These are phyloP conservation scores for Brachirus orientalis DNA, from an alignment of 2,113 vertebrate species.

Conservation along the genomic window DNA sequence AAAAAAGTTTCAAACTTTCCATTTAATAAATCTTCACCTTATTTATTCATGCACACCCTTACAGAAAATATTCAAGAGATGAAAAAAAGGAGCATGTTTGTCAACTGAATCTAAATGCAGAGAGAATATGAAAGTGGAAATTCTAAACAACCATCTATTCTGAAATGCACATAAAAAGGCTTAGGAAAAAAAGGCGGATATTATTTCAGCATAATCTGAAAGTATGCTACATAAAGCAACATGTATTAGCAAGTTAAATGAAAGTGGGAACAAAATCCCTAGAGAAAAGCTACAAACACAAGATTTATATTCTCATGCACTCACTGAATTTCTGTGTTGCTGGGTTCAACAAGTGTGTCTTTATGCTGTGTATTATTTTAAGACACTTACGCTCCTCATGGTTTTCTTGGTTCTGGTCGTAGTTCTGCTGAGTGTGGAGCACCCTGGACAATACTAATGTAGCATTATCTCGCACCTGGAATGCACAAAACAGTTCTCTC, in stretches of 20 bases:
- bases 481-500: constrained; percentile 48
- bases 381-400: constrained; percentile 91
- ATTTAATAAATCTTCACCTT: not conserved
- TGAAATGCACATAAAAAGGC: constrained; percentile 40
- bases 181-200: constrained; percentile 39
- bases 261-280: constrained; percentile 34
- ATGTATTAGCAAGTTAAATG: constrained; percentile 70
- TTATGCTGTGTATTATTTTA: not conserved
- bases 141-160: constrained; percentile 43
- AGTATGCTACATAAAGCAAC: constrained; percentile 49
- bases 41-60: constrained; percentile 38
- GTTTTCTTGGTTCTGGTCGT: constrained; percentile 95
- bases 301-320: constrained; percentile 23
- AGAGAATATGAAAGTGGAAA: constrained; percentile 27
- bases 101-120: constrained; percentile 34
- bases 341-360: constrained; percentile 16
- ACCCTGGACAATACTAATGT: constrained; percentile 92
- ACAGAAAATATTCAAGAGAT: constrained; percentile 34
- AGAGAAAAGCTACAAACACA: constrained; percentile 33
- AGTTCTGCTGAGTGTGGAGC: constrained; percentile 89
- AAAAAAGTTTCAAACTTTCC: not conserved
- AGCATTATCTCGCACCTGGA: constrained; percentile 94
- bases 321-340: constrained; percentile 8
- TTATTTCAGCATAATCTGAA: constrained; percentile 47
- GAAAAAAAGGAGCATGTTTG: constrained; percentile 28